Conservation (phyloP, 2,888 invertebrate genomes). For the Caenorhabditis wallacei region DNA sequence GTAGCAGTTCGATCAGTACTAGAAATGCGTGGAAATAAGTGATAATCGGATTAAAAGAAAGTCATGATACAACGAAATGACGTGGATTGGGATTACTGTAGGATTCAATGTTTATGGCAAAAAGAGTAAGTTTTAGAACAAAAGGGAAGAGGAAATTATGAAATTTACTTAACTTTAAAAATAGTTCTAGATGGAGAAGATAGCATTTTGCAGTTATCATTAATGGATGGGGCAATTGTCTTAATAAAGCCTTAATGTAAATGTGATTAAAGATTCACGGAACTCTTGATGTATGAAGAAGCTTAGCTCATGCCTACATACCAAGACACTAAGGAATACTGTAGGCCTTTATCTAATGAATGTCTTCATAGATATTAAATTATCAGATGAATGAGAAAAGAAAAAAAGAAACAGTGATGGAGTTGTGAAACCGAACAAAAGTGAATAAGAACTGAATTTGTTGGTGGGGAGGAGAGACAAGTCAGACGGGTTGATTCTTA, state of each 20-base stretch:
- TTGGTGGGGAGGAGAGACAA: slow-evolving; percentile 3
- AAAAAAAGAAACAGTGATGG: not conserved
- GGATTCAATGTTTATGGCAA: not conserved
- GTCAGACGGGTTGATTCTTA: slow-evolving; percentile 44
- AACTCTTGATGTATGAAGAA: too few relatives aligned
- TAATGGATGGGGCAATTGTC: too few relatives aligned
- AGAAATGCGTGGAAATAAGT: not conserved
- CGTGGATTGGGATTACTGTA: slow-evolving; percentile 22
- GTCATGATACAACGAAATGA: slow-evolving; percentile 25
- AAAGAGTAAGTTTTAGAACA: not conserved
- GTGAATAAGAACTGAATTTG: slow-evolving; percentile 18
- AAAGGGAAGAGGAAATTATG: too few relatives aligned
- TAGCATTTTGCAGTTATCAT: too few relatives aligned
- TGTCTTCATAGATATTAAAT: too few relatives aligned
- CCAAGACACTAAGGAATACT: too few relatives aligned
- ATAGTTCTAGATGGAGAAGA: too few relatives aligned
- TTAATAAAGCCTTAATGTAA: too few relatives aligned
- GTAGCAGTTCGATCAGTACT: slow-evolving; percentile 4
- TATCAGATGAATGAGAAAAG: not conserved
- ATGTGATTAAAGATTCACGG: too few relatives aligned
- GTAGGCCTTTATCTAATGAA: too few relatives aligned
- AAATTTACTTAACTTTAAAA: too few relatives aligned
- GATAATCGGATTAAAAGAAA: slow-evolving; percentile 24
- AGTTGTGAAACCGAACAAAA: not conserved
- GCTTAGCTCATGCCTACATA: too few relatives aligned